Evolutionary conservation across 2,888 invertebrate genomes (phyloP).

Genomic region (Teleiodes luculella): DNA sequence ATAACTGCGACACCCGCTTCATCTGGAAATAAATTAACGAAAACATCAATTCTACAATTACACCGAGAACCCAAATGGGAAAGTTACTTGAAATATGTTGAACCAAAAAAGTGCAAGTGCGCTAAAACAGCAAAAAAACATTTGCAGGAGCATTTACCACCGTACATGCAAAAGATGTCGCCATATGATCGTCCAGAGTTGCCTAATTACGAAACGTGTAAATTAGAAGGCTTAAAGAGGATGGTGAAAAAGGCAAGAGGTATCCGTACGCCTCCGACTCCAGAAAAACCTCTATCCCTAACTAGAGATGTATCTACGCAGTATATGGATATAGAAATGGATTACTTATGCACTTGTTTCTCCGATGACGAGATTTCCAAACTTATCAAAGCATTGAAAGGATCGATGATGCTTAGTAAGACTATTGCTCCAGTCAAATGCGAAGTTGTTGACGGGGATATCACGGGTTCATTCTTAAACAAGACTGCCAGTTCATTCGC

Average conservation of each 20-base stretch:
- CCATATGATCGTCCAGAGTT: constrained; percentile 42
- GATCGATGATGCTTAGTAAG: constrained; percentile 20
- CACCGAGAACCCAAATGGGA: constrained; percentile 59
- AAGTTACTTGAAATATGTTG: constrained; percentile 47
- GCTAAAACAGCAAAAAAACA: constrained; percentile 51
- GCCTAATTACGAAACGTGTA: constrained; percentile 53
- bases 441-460: constrained; percentile 30
- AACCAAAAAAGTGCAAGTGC: constrained; percentile 48
- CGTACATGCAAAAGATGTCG: constrained; percentile 59
- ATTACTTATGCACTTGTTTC: constrained; percentile 53
- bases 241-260: constrained; percentile 45
- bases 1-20: background rate
- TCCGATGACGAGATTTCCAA: constrained; percentile 45
- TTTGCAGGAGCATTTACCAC: constrained; percentile 53
- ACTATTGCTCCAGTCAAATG: background rate
- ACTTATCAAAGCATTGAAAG: constrained; percentile 30
- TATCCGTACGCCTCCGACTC: constrained; percentile 25
- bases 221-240: constrained; percentile 38
- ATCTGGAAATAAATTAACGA: background rate
- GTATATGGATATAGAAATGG: constrained; percentile 49
- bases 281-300: constrained; percentile 30
- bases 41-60: constrained; percentile 36
- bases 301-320: constrained; percentile 48
- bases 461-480: constrained; percentile 31
- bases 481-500: constrained; percentile 39